Conservation (phyloP, 2,113 vertebrate genomes). For the Sterna hirundo region DNA sequence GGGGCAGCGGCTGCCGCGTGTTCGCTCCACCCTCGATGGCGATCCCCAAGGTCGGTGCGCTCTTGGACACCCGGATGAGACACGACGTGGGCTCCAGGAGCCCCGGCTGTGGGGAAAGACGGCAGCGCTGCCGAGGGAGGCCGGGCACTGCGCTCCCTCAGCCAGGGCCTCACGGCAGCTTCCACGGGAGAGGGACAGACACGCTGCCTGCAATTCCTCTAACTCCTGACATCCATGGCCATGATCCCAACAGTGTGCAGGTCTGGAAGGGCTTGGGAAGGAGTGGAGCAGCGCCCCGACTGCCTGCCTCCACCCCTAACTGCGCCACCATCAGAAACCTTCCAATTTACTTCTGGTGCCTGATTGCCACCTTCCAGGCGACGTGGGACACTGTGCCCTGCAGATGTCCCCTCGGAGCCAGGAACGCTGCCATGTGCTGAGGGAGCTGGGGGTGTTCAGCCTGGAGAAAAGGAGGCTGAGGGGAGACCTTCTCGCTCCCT, state of each 20-base stretch:
- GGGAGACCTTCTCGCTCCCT: not conserved
- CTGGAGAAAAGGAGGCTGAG: not conserved
- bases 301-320: not conserved
- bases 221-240: not conserved
- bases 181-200: not conserved
- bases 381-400: not conserved
- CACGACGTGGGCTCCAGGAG: conserved; percentile 91
- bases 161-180: rapidly evolving
- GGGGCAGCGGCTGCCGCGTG: conserved; percentile 93
- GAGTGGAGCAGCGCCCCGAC: not conserved
- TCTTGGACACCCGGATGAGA: conserved; percentile 90
- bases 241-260: not conserved
- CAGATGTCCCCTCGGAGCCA: rapidly evolving
- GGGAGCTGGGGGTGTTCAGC: not conserved
- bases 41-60: conserved; percentile 90
- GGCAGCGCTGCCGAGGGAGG: not conserved
- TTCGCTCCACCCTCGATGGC: conserved; percentile 97
- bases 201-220: rapidly evolving
- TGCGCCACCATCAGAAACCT: not conserved
- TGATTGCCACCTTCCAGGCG: rapidly evolving
- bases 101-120: conserved; percentile 79
- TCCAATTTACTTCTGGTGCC: not conserved
- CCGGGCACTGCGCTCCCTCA: rapidly evolving
- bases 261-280: not conserved
- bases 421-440: not conserved